Evolutionary conservation across 1,140 invertebrate species (phyloP), one percentile per base, ranked within the genome.

Genomic region (Zophobas atratus): DNA sequence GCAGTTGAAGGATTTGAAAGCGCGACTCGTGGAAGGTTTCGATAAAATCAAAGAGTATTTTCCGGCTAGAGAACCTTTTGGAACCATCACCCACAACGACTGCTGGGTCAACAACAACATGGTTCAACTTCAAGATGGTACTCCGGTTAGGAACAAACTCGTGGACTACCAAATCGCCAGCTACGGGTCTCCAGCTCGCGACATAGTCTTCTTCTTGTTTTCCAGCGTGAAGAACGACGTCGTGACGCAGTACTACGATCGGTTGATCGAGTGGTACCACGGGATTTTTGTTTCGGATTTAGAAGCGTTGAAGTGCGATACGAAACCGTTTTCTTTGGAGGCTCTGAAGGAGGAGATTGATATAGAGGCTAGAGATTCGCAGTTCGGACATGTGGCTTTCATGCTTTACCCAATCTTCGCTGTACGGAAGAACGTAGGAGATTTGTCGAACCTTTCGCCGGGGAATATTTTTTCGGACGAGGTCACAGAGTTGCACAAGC

Each of bases 121-220:
- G 43, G 43, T 46, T 8, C 3, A 46, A 46, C 43, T 46, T 3
- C 3, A 46, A 46, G 8, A 46, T 3, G 43, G 8, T 8, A 46
- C 3, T 4, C 43, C 43, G 3, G 43, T 46, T 3, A 46, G 8
- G 43, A 46, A 8, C 8, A 46, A 4, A 8, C 3, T 46, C 3
- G 43, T 46, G 43, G 43, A 46, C 43, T 46, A 4, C 8, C 43
- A 46, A 8, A 46, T 46, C 3, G 3, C 8, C 3, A 4, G 3
- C 43, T 46, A 46, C 43, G 84, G 86, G 1, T 91, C 88, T 32
- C 85, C 89, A 1, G 74, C 88, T 0, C 85, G 89, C 1, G 92
- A 46, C 8, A 46, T 46, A 46, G 43, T 46, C 8, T 46, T 46
- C 43, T 46, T 46, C 8, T 46, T 46, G 43, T 46, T 4, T 8